Base-by-base conservation (phyloP, 1,140 invertebrate genomes). In the Zaprionus taronus region DNA sequence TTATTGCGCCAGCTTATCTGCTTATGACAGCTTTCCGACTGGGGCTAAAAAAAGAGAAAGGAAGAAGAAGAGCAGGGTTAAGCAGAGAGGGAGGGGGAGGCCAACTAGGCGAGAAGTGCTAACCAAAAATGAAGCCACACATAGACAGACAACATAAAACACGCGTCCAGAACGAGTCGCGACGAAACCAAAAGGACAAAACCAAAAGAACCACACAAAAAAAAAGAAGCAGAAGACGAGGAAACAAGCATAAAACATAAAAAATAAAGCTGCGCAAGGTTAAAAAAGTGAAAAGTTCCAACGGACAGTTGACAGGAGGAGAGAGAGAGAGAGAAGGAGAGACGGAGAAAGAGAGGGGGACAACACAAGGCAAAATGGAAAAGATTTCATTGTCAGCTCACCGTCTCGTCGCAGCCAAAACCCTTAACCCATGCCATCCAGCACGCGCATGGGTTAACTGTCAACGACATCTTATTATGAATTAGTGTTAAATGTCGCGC, bases 1-100 rank as follows among this genome's bases (percentile, higher is more conserved):
- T 91, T 91, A 91, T 91, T 91, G 90, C 90, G 78, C 82, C 81
- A 87, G 90, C 90, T 91, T 91, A 91, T 91, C 90, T 91, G 90
- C 90, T 91, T 91, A 91, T 91, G 90, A 91, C 90, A 91, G 90
- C 90, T 91, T 91, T 91, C 90, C 90, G 90, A 74, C 80, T 65
- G 58, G 31, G 24, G 60, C 31, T 49, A 61, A 51, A 57, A 26
- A 47, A 47, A 57, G 56, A 51, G 26, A 70, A 51, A 53, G 20
- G 36, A 44, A 20, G 1, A 49, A 5, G 41, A 26, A 64, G n/a
- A 28, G 31, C 15, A 44, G 47, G 49, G 47, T 20, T 47, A 47
- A 53, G 28, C 49, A 20, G 22, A 14, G 38, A 41, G 24, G 26
- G 26, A 11, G 24, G 11, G 12, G 31, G 28, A n/a, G n/a, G 5